These are phyloP conservation scores for Peromyscus maniculatus DNA, from an alignment of 2,113 vertebrate species.

Conservation along the genomic window DNA sequence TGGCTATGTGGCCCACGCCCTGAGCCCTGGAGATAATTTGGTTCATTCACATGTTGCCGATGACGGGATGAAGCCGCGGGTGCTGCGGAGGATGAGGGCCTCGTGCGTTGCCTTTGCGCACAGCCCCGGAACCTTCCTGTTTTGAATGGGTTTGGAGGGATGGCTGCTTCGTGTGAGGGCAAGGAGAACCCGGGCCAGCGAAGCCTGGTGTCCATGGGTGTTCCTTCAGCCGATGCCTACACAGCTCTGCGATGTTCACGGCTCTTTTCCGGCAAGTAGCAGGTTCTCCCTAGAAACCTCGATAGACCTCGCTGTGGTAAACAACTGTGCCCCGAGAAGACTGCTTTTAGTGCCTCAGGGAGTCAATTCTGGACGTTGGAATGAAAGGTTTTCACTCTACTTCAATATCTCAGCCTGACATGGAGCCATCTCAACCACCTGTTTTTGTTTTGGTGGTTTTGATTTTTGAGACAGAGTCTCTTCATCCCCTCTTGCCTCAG, in stretches of 20 bases:
- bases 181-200: neutral
- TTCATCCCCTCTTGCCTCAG: neutral
- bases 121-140: neutral
- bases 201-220: neutral
- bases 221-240: neutral
- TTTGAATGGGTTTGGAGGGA: neutral
- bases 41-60: conserved; percentile 83
- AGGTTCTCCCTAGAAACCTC: conserved; percentile 35
- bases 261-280: neutral
- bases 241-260: neutral
- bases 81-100: conserved; percentile 44
- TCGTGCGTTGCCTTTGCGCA: conserved; percentile 19
- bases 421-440: neutral
- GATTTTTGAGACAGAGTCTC: neutral
- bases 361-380: neutral
- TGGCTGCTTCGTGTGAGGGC: neutral
- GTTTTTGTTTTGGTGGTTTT: neutral
- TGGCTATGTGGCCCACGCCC: conserved; percentile 74
- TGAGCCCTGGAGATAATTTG: conserved; percentile 78
- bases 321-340: neutral
- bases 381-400: neutral
- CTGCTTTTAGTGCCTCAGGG: neutral
- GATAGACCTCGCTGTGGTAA: neutral
- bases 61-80: conserved; percentile 63
- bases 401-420: neutral